Percentiles rank a stretch among this genome's conserved stretches.
Evolutionary conservation across 2,797 vertebrate species (phyloP).

Genomic region (Scarus forsteni): DNA sequence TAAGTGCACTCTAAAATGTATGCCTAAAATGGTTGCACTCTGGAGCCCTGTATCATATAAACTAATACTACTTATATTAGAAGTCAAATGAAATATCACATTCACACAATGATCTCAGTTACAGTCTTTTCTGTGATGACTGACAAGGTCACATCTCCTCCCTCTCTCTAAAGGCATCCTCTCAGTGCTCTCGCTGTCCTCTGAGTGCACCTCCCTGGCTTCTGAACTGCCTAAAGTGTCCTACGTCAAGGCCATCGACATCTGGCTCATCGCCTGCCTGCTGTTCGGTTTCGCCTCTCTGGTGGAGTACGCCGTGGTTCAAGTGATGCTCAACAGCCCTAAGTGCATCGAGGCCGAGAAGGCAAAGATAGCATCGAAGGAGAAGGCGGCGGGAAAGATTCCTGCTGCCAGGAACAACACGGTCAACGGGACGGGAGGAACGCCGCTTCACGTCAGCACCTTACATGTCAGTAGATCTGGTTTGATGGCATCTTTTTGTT

Average conservation of each 20-base stretch:
- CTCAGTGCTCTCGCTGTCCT: slow-evolving; percentile 97
- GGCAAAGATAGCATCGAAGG: slow-evolving; percentile 92
- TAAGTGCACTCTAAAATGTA: no score
- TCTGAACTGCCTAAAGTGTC: slow-evolving; percentile 98
- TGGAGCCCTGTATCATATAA: no score
- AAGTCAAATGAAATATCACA: no score
- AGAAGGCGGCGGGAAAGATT: slow-evolving; percentile 90
- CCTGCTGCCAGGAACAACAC: slow-evolving; percentile 88
- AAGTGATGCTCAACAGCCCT: slow-evolving; percentile 98
- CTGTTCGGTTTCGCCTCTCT: slow-evolving; percentile 98
- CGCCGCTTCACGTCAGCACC: slow-evolving; percentile 96
- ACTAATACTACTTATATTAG: no score
- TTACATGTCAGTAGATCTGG: slow-evolving; percentile 71
- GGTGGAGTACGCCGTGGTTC: slow-evolving; percentile 98
- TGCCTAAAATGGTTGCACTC: no score
- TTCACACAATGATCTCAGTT: no score
- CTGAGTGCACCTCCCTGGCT: slow-evolving; percentile 96
- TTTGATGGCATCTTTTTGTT: slow-evolving; percentile 11
- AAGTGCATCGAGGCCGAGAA: slow-evolving; percentile 96
- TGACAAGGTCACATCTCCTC: slow-evolving; percentile 32
- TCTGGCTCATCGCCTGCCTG: slow-evolving; percentile 99
- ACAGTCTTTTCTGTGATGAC: background rate
- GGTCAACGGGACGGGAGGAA: slow-evolving; percentile 93
- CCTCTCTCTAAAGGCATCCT: slow-evolving; percentile 90
- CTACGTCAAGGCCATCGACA: slow-evolving; percentile 97